A percentile compares a stretch with the other conserved stretches of the same genome.
These are phyloP conservation scores for Drosophila tani DNA, from an alignment of 1,140 invertebrate species.

Conservation along the genomic window DNA sequence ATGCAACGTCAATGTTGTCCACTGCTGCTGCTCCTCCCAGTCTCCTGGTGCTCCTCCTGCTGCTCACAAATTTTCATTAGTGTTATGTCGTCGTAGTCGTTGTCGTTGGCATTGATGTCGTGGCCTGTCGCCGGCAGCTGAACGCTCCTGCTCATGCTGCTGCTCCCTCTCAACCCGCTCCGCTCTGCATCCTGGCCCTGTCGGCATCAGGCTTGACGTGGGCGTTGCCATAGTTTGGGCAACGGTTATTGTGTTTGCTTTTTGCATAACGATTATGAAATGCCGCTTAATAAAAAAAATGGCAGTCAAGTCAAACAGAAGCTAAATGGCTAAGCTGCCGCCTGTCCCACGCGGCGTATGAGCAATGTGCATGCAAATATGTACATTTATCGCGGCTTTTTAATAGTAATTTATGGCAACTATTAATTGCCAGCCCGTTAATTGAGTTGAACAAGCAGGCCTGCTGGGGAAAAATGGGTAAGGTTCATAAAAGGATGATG, in stretches of 20 bases:
- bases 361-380: conserved; percentile 28
- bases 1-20: conserved; percentile 60
- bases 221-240: conserved; percentile 31
- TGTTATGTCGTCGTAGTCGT: conserved; percentile 43
- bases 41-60: background rate
- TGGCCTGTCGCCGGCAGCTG: conserved; percentile 42
- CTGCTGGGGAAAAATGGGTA: background rate
- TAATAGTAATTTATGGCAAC: conserved; percentile 53
- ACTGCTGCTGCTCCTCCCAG: conserved; percentile 13
- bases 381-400: conserved; percentile 15
- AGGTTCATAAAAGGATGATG: background rate
- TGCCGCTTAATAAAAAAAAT: conserved; percentile 33
- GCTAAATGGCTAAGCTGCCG: conserved; percentile 18
- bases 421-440: conserved; percentile 52
- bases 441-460: conserved; percentile 6
- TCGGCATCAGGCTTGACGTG: conserved; percentile 6
- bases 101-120: conserved; percentile 35
- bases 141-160: conserved; percentile 18
- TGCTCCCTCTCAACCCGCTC: background rate
- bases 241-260: conserved; percentile 30
- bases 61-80: conserved; percentile 70
- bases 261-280: conserved; percentile 56
- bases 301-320: conserved; percentile 38
- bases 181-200: conserved; percentile 10
- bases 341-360: conserved; percentile 23